Evolutionary conservation across 2,888 invertebrate genomes (phyloP).

Genomic region (Podotricha telesiphe): DNA sequence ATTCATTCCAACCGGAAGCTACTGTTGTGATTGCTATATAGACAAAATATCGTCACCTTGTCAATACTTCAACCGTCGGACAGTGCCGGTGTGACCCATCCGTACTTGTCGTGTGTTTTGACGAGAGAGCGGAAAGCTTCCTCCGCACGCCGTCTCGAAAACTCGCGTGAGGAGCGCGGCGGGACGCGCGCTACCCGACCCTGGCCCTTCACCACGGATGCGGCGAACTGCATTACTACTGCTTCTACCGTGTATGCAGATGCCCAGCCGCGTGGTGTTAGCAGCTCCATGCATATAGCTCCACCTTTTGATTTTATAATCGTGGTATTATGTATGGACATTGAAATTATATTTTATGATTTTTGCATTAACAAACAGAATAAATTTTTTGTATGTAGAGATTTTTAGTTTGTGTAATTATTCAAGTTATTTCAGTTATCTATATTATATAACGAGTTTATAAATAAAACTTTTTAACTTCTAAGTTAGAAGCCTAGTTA

Average conservation of each 20-base stretch:
- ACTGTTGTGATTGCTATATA: too few species aligned
- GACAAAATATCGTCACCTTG: background rate
- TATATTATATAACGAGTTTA: too few species aligned
- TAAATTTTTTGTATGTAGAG: too few species aligned
- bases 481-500: too few species aligned
- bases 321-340: too few species aligned
- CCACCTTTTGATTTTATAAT: conserved; percentile 82
- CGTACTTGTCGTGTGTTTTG: conserved; percentile 95
- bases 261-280: conserved; percentile 94
- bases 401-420: too few species aligned
- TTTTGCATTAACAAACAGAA: too few species aligned
- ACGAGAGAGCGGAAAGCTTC: conserved; percentile 94
- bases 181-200: conserved; percentile 92
- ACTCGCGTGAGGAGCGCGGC: conserved; percentile 90
- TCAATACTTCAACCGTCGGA: conserved; percentile 89
- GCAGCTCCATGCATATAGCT: conserved; percentile 94
- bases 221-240: conserved; percentile 94
- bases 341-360: too few species aligned
- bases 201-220: conserved; percentile 94
- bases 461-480: too few species aligned
- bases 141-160: conserved; percentile 91
- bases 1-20: too few species aligned
- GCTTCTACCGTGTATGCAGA: conserved; percentile 94
- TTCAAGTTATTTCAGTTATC: too few species aligned
- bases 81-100: conserved; percentile 94